These are phyloP conservation scores for Labrus mixtus DNA, from an alignment of 2,113 vertebrate species.

Conservation along the genomic window DNA sequence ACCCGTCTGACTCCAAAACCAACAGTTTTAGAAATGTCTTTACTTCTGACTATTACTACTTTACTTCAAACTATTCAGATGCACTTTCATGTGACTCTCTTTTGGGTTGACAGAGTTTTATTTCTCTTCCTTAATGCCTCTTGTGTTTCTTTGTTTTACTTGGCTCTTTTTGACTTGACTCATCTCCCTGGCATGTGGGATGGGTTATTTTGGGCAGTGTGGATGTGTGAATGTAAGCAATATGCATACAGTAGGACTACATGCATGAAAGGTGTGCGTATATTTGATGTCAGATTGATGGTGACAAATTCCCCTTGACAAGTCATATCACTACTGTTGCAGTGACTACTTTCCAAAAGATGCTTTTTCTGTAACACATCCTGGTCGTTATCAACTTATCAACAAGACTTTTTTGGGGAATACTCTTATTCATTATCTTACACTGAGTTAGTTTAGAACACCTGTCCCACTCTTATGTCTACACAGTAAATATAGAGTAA, in stretches of 20 bases:
- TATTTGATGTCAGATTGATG: neutral
- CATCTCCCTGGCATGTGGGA: constrained; percentile 16
- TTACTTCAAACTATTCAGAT: constrained; percentile 57
- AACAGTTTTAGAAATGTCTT: constrained; percentile 61
- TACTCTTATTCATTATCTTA: too few species aligned
- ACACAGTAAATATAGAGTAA: neutral
- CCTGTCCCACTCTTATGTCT: neutral
- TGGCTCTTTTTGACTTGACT: constrained; percentile 50
- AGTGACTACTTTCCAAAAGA: neutral
- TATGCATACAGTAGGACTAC: constrained; percentile 7
- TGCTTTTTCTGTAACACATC: neutral
- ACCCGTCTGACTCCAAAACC: constrained; percentile 49
- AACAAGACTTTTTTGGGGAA: too few species aligned
- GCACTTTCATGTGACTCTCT: constrained; percentile 42
- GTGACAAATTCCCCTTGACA: neutral
- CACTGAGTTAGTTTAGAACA: neutral
- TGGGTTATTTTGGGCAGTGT: constrained; percentile 37
- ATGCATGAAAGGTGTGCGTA: neutral
- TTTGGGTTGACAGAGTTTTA: constrained; percentile 42
- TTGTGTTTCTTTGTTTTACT: constrained; percentile 48
- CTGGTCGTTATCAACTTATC: neutral
- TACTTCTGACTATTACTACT: too few species aligned
- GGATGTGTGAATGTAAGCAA: constrained; percentile 35
- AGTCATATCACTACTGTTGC: neutral
- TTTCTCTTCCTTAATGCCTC: constrained; percentile 28